A percentile compares a stretch with the other conserved stretches of the same genome.
Conservation (phyloP, 1,140 invertebrate species). For the Listronotus bonariensis region DNA sequence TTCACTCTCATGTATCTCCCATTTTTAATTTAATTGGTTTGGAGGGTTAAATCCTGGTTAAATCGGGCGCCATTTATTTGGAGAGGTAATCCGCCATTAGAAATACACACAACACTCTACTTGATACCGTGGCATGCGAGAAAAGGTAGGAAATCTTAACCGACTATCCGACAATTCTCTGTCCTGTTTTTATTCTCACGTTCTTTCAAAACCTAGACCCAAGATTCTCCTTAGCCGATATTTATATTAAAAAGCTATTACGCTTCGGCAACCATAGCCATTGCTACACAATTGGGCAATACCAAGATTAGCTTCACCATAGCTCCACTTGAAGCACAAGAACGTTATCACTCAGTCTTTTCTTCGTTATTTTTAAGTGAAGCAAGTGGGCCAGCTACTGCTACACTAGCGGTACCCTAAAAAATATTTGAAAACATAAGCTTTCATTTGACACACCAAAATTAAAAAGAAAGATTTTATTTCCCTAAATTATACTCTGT, state of each 20-base stretch:
- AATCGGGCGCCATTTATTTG: no score
- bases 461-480: not conserved
- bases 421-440: not conserved
- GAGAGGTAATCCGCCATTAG: no score
- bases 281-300: slow-evolving; percentile 85
- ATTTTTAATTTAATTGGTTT: no score
- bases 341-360: slow-evolving; percentile 75
- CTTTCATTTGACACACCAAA: not conserved
- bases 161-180: no score
- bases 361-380: slow-evolving; percentile 78
- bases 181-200: no score
- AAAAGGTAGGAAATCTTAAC: no score
- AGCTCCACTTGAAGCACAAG: slow-evolving; percentile 92
- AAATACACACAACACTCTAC: no score
- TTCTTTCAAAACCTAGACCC: no score
- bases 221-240: no score
- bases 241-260: not conserved
- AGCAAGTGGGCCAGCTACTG: slow-evolving; percentile 88
- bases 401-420: slow-evolving; percentile 82
- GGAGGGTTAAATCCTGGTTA: no score
- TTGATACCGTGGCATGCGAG: no score
- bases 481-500: not conserved
- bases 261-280: slow-evolving; percentile 88
- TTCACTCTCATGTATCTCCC: no score
- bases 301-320: slow-evolving; percentile 75